phyloP scores from a whole-genome alignment of 1,140 invertebrate genomes.

The Elysia chlorotica region DNA sequence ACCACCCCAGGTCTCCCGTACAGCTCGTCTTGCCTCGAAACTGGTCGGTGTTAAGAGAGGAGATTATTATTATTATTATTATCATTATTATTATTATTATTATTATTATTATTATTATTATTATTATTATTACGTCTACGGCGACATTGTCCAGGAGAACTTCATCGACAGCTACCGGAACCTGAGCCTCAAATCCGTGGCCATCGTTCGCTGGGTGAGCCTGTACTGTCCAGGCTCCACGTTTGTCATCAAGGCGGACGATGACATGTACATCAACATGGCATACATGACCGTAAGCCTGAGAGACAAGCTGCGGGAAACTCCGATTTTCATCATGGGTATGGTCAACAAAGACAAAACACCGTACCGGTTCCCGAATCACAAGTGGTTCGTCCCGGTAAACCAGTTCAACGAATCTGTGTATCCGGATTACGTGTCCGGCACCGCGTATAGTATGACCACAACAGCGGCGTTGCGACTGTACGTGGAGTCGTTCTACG shows the following conservation, averaged over 20 bases:
- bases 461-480: conserved; percentile 40
- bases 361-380: conserved; percentile 45
- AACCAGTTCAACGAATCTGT: conserved; percentile 48
- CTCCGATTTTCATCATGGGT: conserved; percentile 32
- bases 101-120: too few species aligned
- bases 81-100: too few species aligned
- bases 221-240: conserved; percentile 69
- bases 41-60: too few species aligned
- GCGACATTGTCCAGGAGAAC: conserved; percentile 78
- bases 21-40: conserved; percentile 29
- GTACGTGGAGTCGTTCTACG: conserved; percentile 41
- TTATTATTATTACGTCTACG: too few species aligned
- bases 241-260: conserved; percentile 64
- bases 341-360: conserved; percentile 24
- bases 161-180: conserved; percentile 83
- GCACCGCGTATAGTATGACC: conserved; percentile 58
- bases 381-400: conserved; percentile 60
- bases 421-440: conserved; percentile 56
- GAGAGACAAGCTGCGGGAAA: neutral
- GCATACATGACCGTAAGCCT: conserved; percentile 28
- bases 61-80: too few species aligned
- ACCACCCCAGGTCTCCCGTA: conserved; percentile 54
- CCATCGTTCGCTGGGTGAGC: conserved; percentile 79
- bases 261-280: conserved; percentile 48
- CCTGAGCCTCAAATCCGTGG: conserved; percentile 84